Evolutionary conservation across 2,113 vertebrate genomes (phyloP).

Genomic region (Takifugu bimaculatus): DNA sequence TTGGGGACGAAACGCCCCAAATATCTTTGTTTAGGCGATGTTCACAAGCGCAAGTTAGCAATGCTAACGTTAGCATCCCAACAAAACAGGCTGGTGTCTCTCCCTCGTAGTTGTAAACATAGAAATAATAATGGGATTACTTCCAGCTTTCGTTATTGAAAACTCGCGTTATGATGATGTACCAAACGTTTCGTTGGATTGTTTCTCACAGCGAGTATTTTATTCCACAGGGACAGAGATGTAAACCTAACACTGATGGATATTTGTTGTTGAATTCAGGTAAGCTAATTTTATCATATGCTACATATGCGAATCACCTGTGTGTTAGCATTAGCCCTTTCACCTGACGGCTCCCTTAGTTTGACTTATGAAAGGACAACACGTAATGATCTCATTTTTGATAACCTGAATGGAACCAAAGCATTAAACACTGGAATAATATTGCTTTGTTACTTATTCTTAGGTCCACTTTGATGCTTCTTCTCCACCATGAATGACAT

Average conservation of each 20-base stretch:
- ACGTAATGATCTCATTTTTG: not conserved
- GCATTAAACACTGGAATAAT: too few relatives aligned
- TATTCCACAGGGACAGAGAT: slow-evolving; percentile 14
- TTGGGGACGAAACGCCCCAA: rapidly evolving
- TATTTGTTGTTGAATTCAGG: slow-evolving; percentile 49
- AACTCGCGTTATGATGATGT: too few relatives aligned
- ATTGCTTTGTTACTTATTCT: not conserved
- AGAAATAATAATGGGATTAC: not conserved
- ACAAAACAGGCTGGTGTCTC: not conserved
- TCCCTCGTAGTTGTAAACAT: slow-evolving; percentile 13
- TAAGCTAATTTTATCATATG: slow-evolving; percentile 12
- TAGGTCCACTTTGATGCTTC: not conserved
- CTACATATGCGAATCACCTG: not conserved
- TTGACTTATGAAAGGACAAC: too few relatives aligned
- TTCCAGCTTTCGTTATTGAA: not conserved
- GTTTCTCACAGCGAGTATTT: not conserved
- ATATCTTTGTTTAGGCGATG: not conserved
- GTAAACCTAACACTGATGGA: slow-evolving; percentile 9
- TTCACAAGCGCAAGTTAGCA: not conserved
- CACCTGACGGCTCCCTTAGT: not conserved
- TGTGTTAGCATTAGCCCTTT: not conserved
- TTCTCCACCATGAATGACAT: slow-evolving; percentile 93
- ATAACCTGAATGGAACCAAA: not conserved
- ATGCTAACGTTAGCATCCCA: slow-evolving; percentile 29
- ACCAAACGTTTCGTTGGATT: not conserved